A percentile compares a stretch with the other conserved stretches of the same genome.
Conservation (phyloP, 2,797 vertebrate species). For the Enteromius paludinosus region DNA sequence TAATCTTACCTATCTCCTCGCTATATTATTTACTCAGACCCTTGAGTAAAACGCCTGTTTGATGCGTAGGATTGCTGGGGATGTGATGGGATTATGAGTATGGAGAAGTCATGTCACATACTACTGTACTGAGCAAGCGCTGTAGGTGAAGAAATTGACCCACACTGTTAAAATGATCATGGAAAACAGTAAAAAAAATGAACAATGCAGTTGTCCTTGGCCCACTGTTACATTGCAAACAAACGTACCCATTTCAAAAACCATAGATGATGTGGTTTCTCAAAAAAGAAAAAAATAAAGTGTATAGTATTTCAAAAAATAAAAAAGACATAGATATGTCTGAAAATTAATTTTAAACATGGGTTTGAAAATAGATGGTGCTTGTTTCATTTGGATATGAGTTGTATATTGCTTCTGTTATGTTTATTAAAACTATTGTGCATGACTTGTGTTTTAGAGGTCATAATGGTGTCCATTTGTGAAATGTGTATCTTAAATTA, state of each 20-base stretch:
- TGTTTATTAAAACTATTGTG: constrained; percentile 94
- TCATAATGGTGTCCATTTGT: constrained; percentile 96
- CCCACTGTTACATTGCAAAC: constrained; percentile 82
- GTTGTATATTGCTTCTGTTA: constrained; percentile 96
- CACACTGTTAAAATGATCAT: constrained; percentile 70
- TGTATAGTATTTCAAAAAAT: constrained; percentile 87
- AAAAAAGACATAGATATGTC: constrained; percentile 84
- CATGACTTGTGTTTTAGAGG: constrained; percentile 95
- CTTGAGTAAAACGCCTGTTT: constrained; percentile 56
- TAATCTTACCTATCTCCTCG: constrained; percentile 68
- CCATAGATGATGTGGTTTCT: constrained; percentile 71
- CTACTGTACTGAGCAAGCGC: constrained; percentile 83
- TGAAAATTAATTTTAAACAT: constrained; percentile 81
- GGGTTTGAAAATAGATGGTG: constrained; percentile 90
- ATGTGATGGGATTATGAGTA: constrained; percentile 71
- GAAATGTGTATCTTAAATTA: constrained; percentile 88
- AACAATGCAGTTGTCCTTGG: constrained; percentile 72
- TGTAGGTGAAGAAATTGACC: constrained; percentile 75
- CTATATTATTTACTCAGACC: constrained; percentile 61
- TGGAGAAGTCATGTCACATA: constrained; percentile 82
- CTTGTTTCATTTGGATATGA: constrained; percentile 89
- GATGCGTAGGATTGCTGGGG: constrained; percentile 72
- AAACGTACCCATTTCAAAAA: constrained; percentile 63
- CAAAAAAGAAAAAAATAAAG: constrained; percentile 69
- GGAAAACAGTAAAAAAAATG: constrained; percentile 73